phyloP scores from a whole-genome alignment of 2,888 invertebrate species.

The Drosophila fulvimacula region DNA sequence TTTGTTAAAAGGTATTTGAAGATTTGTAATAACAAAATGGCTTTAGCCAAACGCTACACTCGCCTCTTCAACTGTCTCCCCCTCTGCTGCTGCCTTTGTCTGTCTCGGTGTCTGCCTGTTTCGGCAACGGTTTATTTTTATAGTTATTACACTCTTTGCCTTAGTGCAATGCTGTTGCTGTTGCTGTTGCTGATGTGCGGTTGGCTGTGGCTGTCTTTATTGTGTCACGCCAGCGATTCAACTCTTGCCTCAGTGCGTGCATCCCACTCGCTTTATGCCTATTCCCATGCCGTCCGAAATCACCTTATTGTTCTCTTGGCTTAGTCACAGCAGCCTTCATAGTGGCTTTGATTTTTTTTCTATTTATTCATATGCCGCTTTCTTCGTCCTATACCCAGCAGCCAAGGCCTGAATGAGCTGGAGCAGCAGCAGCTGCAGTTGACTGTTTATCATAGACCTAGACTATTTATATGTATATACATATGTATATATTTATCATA shows the following conservation, averaged over 20 bases:
- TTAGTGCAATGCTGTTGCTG: constrained; percentile 42
- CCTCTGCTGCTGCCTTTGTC: constrained; percentile 19
- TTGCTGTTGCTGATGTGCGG: constrained; percentile 18
- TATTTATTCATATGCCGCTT: too few species aligned
- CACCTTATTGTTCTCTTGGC: constrained; percentile 69
- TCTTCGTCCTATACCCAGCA: neutral
- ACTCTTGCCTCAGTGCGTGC: constrained; percentile 53
- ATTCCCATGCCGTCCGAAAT: constrained; percentile 45
- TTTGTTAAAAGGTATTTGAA: constrained; percentile 47
- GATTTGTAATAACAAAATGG: constrained; percentile 77
- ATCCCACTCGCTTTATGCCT: neutral
- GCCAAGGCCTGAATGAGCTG: neutral
- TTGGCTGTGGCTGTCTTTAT: constrained; percentile 62
- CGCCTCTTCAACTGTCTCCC: neutral
- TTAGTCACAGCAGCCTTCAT: constrained; percentile 19
- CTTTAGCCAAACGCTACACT: constrained; percentile 25
- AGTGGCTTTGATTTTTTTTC: constrained; percentile 44
- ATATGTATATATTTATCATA: too few species aligned
- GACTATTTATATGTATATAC: too few species aligned
- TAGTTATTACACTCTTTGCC: constrained; percentile 76
- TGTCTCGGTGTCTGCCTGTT: constrained; percentile 28
- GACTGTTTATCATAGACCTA: neutral
- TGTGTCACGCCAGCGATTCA: constrained; percentile 70
- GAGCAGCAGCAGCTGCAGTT: neutral
- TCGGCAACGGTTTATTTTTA: constrained; percentile 66